Evolutionary conservation across 2,113 vertebrate species (phyloP), one percentile per base, ranked within the genome.

Genomic region (Thalassarche chlororhynchos): DNA sequence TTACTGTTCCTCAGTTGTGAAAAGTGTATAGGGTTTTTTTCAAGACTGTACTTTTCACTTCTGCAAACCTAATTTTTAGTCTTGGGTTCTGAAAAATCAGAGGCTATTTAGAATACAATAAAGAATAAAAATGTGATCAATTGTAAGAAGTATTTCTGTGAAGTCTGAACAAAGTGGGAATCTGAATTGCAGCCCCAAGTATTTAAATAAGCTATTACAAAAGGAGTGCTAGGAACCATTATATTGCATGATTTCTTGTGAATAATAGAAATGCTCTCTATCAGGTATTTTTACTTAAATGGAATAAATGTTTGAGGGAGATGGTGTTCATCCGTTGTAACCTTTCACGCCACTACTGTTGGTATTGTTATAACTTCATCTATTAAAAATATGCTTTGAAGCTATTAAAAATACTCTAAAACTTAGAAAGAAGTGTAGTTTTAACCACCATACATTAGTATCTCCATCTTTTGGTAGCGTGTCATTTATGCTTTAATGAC

Each of bases 151-250:
- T 98, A 98, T 96, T 97, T 97, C 97, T 96, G 77, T 93, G 95
- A 97, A 97, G 79, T 95, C 95, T 98, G 97, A 98, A 97, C 96
- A 97, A 98, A 98, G 96, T 98, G 88, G 81, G 97, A 98, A 97
- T 97, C 95, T 97, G 97, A 98, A 98, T 98, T 98, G 96, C 96
- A 98, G 97, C 78, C 94, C 91, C 72, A 87, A 96, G 96, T 98
- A 98, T 98, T 98, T 98, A 98, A 98, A 98, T 98, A 98, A 98
- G 97, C 96, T 97, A 97, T 98, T 98, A 98, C 93, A 97, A 98
- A 98, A 98, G 96, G 77, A 98, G 84, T 87, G 93, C 96, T 98
- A 95, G 97, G 93, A 98, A 97, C 97, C 97, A 98, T 98, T 98
- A 97, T 98, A 97, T 96, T 98, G 90, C 95, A 95, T 96, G 97